These are phyloP conservation scores for Listrodromus nycthemerus DNA, from an alignment of 2,888 invertebrate species.

Conservation along the genomic window DNA sequence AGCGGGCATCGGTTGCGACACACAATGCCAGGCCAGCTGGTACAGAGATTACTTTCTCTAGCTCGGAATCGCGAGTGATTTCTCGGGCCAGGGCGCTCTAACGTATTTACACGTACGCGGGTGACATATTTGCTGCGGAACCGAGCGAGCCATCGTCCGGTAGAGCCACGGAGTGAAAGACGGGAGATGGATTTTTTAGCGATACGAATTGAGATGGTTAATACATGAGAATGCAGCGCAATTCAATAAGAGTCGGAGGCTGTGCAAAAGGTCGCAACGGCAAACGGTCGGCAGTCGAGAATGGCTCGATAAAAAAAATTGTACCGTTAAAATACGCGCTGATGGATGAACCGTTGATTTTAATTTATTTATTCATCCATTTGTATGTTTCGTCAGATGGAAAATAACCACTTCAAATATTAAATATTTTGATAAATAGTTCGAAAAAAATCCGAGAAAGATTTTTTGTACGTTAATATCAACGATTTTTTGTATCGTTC, in stretches of 20 bases:
- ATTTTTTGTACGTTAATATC: not conserved
- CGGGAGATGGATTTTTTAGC: not conserved
- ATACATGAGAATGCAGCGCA: not conserved
- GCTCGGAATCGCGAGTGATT: constrained; percentile 62
- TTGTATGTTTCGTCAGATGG: too few relatives aligned
- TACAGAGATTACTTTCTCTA: constrained; percentile 75
- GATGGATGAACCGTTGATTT: too few relatives aligned
- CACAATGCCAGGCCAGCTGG: constrained; percentile 71
- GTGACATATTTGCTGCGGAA: not conserved
- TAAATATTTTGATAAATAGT: too few relatives aligned
- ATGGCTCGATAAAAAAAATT: not conserved
- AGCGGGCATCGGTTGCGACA: constrained; percentile 72
- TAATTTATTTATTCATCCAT: too few relatives aligned
- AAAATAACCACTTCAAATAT: too few relatives aligned
- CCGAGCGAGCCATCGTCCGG: not conserved
- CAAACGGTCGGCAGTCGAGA: constrained; percentile 3
- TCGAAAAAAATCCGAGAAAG: too few relatives aligned
- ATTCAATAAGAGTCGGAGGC: not conserved
- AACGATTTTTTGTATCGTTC: not conserved
- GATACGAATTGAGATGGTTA: not conserved
- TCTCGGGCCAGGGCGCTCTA: constrained; percentile 36
- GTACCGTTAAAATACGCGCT: not conserved
- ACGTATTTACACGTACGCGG: not conserved
- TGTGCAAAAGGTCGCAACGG: constrained; percentile 44
- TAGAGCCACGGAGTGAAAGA: not conserved